Conservation (phyloP, 2,113 vertebrate species). For the Edolisoma coerulescens region DNA sequence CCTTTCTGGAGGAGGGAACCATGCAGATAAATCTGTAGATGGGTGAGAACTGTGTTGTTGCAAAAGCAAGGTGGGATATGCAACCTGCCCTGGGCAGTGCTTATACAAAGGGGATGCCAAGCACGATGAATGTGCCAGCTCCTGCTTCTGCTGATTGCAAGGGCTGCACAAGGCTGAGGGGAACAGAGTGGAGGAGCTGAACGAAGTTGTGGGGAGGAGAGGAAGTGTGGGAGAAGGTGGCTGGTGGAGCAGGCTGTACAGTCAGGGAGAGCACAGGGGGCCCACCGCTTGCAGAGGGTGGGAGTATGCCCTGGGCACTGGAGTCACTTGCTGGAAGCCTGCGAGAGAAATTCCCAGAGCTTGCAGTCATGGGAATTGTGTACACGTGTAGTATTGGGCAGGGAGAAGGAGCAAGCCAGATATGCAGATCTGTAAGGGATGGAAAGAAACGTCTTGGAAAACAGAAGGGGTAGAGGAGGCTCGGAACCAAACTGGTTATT, state of each 20-base stretch:
- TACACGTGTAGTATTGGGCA: accelerated
- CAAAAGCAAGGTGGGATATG: neutral
- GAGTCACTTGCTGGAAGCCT: neutral
- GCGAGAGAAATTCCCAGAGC: neutral
- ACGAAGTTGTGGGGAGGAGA: neutral
- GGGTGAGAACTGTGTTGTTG: neutral
- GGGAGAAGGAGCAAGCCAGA: neutral
- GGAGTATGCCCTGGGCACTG: constrained; percentile 6
- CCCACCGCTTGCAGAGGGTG: neutral
- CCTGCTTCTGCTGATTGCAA: neutral
- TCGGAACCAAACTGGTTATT: neutral
- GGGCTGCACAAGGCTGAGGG: neutral
- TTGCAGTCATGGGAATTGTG: constrained; percentile 25
- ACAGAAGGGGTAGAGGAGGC: neutral
- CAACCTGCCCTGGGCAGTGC: neutral
- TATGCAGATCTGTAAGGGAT: neutral
- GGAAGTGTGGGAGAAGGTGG: neutral
- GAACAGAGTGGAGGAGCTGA: neutral
- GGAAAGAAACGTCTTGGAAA: neutral
- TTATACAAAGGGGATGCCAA: neutral
- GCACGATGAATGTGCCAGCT: neutral
- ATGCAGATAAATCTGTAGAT: neutral
- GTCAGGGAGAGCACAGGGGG: constrained; percentile 21
- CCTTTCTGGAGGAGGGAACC: neutral
- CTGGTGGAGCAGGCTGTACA: neutral